Evolutionary conservation across 2,113 vertebrate species (phyloP).

Genomic region (Tyto alba): DNA sequence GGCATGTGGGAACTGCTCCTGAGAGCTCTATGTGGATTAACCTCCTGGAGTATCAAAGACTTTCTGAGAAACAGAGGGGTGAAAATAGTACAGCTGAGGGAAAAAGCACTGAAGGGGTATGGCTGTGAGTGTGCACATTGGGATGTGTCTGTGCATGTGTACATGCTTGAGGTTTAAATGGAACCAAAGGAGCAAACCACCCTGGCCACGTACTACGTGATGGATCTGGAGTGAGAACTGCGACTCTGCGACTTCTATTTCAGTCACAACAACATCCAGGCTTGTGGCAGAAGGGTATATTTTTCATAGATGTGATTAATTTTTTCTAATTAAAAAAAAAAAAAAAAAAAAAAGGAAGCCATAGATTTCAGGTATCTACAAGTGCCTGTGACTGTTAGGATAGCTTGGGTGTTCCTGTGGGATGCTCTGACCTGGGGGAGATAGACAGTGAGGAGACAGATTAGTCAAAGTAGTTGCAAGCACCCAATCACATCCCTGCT

Average conservation of each 20-base stretch:
- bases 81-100: background rate
- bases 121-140: background rate
- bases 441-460: background rate
- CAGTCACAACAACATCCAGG: background rate
- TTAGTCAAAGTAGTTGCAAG: background rate
- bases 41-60: background rate
- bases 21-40: fast-evolving
- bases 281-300: background rate
- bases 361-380: background rate
- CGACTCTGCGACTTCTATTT: background rate
- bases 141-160: background rate
- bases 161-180: background rate
- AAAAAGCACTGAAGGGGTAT: background rate
- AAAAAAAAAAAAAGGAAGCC: background rate
- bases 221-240: background rate
- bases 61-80: background rate
- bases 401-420: background rate
- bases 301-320: background rate
- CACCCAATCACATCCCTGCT: background rate
- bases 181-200: background rate
- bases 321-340: background rate
- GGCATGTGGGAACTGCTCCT: background rate
- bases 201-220: fast-evolving
- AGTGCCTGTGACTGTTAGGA: background rate
- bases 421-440: background rate